Percentiles rank a stretch among this genome's conserved stretches.
Evolutionary conservation across 1,140 invertebrate genomes (phyloP).

Genomic region (Apolygus lucorum): DNA sequence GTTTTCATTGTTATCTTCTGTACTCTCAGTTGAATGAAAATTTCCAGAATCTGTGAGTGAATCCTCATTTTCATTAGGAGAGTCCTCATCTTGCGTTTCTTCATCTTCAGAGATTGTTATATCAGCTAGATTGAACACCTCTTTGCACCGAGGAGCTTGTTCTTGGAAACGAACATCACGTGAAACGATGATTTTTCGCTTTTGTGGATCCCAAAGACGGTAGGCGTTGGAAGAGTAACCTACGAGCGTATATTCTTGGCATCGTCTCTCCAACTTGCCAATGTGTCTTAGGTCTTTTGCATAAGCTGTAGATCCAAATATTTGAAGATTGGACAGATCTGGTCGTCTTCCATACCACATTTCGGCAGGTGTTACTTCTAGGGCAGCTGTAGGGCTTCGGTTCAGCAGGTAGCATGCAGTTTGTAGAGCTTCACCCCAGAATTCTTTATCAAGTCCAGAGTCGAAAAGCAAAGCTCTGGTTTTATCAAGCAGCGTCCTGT

Average conservation of each 20-base stretch:
- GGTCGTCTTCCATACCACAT: conserved; percentile 35
- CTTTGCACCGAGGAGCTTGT: conserved; percentile 10
- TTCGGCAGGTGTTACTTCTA: conserved; percentile 33
- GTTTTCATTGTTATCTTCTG: too few relatives aligned
- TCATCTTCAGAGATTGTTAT: conserved; percentile 16
- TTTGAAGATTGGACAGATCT: conserved; percentile 33
- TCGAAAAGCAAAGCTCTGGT: conserved; percentile 37
- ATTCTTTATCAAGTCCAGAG: conserved; percentile 29
- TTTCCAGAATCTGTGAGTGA: neutral
- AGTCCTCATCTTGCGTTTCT: neutral
- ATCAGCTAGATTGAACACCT: conserved; percentile 18
- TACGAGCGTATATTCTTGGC: neutral
- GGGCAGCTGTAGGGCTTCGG: conserved; percentile 28
- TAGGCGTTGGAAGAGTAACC: neutral
- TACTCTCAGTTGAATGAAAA: neutral
- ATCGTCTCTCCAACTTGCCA: conserved; percentile 21
- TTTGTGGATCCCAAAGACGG: neutral
- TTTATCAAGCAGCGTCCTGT: conserved; percentile 37
- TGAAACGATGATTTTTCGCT: conserved; percentile 19
- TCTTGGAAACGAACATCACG: conserved; percentile 32
- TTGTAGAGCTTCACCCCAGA: conserved; percentile 36
- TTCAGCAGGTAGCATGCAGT: conserved; percentile 35
- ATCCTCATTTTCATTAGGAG: neutral
- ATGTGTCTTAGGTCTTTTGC: conserved; percentile 32
- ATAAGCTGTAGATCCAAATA: conserved; percentile 37